A percentile compares a stretch with the other conserved stretches of the same genome.
Conservation (phyloP, 2,113 vertebrate species). For the Lophotis ruficrista region DNA sequence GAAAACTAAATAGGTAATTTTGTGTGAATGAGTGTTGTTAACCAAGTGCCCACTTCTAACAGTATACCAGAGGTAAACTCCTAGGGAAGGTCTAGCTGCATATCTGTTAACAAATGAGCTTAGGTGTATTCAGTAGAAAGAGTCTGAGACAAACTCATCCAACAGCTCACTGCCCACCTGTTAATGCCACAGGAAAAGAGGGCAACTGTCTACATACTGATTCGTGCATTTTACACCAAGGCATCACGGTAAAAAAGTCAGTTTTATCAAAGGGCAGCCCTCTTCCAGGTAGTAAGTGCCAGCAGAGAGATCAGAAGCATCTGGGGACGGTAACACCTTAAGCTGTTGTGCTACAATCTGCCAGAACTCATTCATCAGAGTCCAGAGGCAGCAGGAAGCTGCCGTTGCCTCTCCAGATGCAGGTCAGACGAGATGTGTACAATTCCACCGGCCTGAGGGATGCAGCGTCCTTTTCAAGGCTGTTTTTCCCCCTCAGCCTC, state of each 20-base stretch:
- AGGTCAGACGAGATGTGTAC: not conserved
- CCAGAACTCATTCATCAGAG: conserved; percentile 17
- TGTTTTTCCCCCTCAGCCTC: not conserved
- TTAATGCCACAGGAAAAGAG: not conserved
- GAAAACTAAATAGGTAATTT: not conserved
- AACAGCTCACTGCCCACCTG: not conserved
- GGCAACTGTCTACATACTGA: not conserved
- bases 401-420: not conserved
- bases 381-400: not conserved
- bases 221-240: not conserved
- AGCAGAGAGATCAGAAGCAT: conserved; percentile 15
- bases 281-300: not conserved
- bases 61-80: not conserved
- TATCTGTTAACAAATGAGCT: not conserved
- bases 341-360: not conserved
- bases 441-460: not conserved
- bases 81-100: not conserved
- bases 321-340: conserved; percentile 29
- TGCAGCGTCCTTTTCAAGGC: not conserved
- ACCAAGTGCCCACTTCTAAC: not conserved
- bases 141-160: not conserved
- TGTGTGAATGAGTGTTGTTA: not conserved
- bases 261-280: not conserved
- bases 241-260: not conserved
- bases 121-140: not conserved